Percentiles rank a stretch among this genome's conserved stretches.
phyloP scores from a whole-genome alignment of 1,140 invertebrate genomes.

The Zaprionus capensis region DNA sequence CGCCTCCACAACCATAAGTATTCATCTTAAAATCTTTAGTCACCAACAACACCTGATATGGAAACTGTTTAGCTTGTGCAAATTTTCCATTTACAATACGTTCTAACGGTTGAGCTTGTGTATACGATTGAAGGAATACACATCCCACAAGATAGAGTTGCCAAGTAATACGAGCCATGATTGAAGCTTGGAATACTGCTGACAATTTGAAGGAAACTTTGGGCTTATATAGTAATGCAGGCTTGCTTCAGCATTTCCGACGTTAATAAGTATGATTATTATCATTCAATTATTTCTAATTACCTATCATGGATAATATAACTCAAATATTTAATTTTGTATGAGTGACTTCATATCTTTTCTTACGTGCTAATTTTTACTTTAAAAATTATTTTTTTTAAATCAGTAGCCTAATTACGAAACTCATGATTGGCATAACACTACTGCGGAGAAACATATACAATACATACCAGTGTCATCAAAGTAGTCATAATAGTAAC shows the following conservation, averaged over 20 bases:
- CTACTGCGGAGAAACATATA: too few relatives aligned
- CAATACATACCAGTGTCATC: too few relatives aligned
- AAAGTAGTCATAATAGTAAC: too few relatives aligned
- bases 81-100: neutral
- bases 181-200: neutral
- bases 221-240: neutral
- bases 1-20: neutral
- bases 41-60: neutral
- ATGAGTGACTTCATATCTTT: too few relatives aligned
- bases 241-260: neutral
- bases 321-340: too few relatives aligned
- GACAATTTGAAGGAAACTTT: neutral
- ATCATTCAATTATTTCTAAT: too few relatives aligned
- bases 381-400: too few relatives aligned
- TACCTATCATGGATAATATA: too few relatives aligned
- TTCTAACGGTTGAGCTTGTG: neutral
- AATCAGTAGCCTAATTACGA: too few relatives aligned
- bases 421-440: too few relatives aligned
- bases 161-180: neutral
- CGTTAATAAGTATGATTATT: too few relatives aligned
- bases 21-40: fast-evolving
- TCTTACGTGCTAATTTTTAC: too few relatives aligned
- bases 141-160: neutral
- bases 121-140: neutral
- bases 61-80: neutral